Evolutionary conservation across 2,797 vertebrate species (phyloP), one percentile per base, ranked within the genome.

Genomic region (Emydoidea blandingii): DNA sequence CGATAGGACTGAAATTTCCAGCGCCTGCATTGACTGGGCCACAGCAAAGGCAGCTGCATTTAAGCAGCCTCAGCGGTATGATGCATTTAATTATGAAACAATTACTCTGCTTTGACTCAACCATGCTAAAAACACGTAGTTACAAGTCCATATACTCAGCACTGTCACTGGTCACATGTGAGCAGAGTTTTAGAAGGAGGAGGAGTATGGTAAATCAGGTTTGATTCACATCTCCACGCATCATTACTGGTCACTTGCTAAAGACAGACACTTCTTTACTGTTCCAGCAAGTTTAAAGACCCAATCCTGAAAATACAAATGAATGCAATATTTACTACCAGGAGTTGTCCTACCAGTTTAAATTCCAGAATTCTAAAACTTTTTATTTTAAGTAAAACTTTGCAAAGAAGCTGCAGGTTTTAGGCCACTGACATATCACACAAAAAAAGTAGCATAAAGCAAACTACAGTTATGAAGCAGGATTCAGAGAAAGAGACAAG

Each of bases 31-130:
- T 47, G n/a, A 56, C 8, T 25, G 9, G 23, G 50, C 34, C 65
- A 14, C 18, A 56, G 27, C 56, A 76, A n/a, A 84, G 52, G 31
- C 37, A 78, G 5, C 5, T 12, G 56, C 81, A 86, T 44, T 78
- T 81, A 44, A 41, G 57, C 53, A 92, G 34, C n/a, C 84, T 23
- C 29, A n/a, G 47, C 84, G 18, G 10, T 52, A 29, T 12, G 27
- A 78, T 68, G n/a, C 6, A 65, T 37, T 90, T 91, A 83, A 85
- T 57, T 87, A 76, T 72, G 57, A 27, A 59, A 68, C 62, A 86
- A 62, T 62, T 62, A 47, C 10, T 31, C 44, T 83, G 23, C 2
- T 0, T 74, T 53, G 83, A 83, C 34, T 68, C 50, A 4, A 41
- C 25, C 37, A n/a, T 5, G 27, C 86, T 65, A 74, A 37, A 27